Evolutionary conservation across 2,797 vertebrate species (phyloP).

Genomic region (Megaceryle alcyon): DNA sequence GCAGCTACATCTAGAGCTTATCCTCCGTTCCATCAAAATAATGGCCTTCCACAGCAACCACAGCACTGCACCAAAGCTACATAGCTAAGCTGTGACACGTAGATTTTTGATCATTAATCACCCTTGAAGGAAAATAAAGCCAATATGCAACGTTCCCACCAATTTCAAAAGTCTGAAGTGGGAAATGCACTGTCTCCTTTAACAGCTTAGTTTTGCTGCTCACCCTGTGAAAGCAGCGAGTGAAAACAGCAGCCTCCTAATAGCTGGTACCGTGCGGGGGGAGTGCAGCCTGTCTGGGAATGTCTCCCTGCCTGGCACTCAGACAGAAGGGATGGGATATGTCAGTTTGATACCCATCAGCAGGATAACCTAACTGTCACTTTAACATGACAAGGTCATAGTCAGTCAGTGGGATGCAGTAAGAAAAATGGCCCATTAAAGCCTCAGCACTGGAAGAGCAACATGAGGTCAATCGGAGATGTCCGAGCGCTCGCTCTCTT

Average conservation of each 20-base stretch:
- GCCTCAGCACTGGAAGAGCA: not conserved
- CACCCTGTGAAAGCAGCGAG: not conserved
- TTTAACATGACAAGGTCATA: conserved; percentile 67
- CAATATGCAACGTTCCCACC: not conserved
- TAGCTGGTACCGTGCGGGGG: not conserved
- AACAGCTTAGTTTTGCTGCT: not conserved
- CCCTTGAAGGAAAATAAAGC: conserved; percentile 1
- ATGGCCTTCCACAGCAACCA: not conserved
- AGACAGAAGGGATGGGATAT: conserved; percentile 17
- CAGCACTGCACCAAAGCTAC: not conserved
- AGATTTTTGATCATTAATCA: conserved; percentile 10
- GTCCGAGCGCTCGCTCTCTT: accelerated
- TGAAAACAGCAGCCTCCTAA: not conserved
- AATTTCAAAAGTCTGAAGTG: not conserved
- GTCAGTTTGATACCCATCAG: conserved; percentile 38
- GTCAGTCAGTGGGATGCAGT: conserved; percentile 18
- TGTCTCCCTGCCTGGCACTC: conserved; percentile 10
- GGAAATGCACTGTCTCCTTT: not conserved
- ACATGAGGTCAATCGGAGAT: not conserved
- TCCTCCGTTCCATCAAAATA: not conserved
- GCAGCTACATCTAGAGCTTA: not conserved
- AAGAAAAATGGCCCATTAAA: conserved; percentile 62
- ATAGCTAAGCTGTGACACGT: not conserved
- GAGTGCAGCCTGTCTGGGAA: conserved; percentile 20
- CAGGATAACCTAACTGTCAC: not conserved